These are phyloP conservation scores for Hycleus cichorii DNA, from an alignment of 1,140 invertebrate genomes.

Conservation along the genomic window DNA sequence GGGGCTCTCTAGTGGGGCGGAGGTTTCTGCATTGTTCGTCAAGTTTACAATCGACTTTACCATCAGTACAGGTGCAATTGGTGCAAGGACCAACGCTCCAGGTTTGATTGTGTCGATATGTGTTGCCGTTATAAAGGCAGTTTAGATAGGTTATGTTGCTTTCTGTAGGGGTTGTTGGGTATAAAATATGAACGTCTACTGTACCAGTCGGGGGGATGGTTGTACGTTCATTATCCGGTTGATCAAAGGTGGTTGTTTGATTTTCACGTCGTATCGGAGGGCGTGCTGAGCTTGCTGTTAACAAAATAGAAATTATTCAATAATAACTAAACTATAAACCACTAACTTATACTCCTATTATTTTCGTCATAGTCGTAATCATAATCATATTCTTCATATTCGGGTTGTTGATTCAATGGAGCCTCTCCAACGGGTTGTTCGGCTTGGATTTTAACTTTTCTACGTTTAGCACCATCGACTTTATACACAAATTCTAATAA, in stretches of 20 bases:
- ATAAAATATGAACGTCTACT: conserved; percentile 23
- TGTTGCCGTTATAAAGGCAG: conserved; percentile 46
- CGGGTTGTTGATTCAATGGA: conserved; percentile 27
- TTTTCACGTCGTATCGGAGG: conserved; percentile 16
- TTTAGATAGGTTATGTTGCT: conserved; percentile 27
- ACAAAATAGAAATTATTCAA: neutral
- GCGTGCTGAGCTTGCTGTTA: conserved; percentile 5
- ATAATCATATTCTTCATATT: conserved; percentile 31
- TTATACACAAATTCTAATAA: conserved; percentile 14
- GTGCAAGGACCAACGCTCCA: conserved; percentile 60
- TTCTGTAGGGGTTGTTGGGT: conserved; percentile 16
- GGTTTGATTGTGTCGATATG: conserved; percentile 53
- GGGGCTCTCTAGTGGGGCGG: conserved; percentile 13
- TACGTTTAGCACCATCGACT: conserved; percentile 15
- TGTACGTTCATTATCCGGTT: conserved; percentile 34
- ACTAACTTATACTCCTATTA: conserved; percentile 9
- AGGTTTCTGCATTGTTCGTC: conserved; percentile 33
- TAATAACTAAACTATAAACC: neutral
- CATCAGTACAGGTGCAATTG: conserved; percentile 51
- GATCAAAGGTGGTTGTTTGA: conserved; percentile 33
- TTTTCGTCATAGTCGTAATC: conserved; percentile 22
- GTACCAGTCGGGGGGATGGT: conserved; percentile 21
- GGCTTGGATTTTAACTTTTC: conserved; percentile 12
- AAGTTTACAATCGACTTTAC: conserved; percentile 50
- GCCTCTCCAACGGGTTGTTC: conserved; percentile 14